Evolutionary conservation across 2,797 vertebrate species (phyloP).

Genomic region (Chiroxiphia lanceolata): DNA sequence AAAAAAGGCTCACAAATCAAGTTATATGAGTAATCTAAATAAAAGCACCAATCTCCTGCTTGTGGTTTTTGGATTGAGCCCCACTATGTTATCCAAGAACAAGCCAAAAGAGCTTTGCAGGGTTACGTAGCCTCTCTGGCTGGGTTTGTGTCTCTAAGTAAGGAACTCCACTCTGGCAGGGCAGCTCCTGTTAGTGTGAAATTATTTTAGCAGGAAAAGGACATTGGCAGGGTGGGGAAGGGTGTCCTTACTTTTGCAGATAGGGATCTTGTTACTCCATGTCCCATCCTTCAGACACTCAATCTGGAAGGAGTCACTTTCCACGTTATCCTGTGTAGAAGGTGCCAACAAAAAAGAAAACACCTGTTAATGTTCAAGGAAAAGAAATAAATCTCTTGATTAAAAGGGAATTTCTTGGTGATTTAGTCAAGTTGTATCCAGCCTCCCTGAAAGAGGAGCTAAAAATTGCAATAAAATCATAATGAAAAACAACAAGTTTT

Average conservation of each 20-base stretch:
- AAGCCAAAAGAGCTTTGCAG: constrained; percentile 34
- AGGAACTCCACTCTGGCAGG: constrained; percentile 16
- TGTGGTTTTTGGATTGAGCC: constrained; percentile 25
- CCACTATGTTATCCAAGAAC: not conserved
- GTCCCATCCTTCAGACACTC: constrained; percentile 85
- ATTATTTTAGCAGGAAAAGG: not conserved
- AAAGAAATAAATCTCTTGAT: not conserved
- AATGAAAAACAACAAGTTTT: not conserved
- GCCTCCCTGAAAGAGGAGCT: not conserved
- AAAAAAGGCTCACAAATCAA: not conserved
- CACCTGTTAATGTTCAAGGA: not conserved
- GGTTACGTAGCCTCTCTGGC: constrained; percentile 39
- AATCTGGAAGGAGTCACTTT: constrained; percentile 84
- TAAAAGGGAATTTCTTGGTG: not conserved
- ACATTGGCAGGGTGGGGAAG: not conserved
- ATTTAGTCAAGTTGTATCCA: not conserved
- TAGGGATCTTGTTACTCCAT: constrained; percentile 85
- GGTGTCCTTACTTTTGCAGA: constrained; percentile 87
- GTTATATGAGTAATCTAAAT: constrained; percentile 20
- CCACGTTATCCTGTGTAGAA: constrained; percentile 77
- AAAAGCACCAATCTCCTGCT: constrained; percentile 6
- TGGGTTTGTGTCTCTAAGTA: not conserved
- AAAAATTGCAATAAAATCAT: not conserved
- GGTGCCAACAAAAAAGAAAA: not conserved
- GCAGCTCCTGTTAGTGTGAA: not conserved